phyloP scores from a whole-genome alignment of 2,888 invertebrate genomes.

The Oasisia sp. region DNA sequence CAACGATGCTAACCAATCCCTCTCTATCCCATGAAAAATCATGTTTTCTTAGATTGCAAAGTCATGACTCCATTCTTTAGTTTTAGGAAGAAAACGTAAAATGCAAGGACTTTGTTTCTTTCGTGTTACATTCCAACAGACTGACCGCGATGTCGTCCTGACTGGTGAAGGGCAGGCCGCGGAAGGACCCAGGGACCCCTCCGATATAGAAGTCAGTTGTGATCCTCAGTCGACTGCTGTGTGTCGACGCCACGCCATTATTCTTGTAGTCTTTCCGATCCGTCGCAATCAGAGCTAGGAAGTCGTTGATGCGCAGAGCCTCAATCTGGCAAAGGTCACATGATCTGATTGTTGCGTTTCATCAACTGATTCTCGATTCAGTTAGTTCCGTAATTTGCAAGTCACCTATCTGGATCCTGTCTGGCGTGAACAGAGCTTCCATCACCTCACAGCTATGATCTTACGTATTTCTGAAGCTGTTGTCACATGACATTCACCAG shows the following conservation, averaged over 20 bases:
- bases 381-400: too few species aligned
- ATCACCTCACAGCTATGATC: too few species aligned
- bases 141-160: not conserved
- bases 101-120: not conserved
- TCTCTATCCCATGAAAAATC: too few species aligned
- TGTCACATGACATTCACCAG: too few species aligned
- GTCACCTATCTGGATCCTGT: too few species aligned
- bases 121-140: not conserved
- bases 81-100: not conserved
- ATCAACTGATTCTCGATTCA: not conserved
- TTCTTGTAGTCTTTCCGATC: slow-evolving; percentile 43
- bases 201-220: slow-evolving; percentile 38
- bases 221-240: slow-evolving; percentile 29
- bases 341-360: not conserved
- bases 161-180: slow-evolving; percentile 25
- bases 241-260: slow-evolving; percentile 36
- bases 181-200: slow-evolving; percentile 35
- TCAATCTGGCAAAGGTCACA: slow-evolving; percentile 37
- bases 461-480: too few species aligned
- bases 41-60: too few species aligned
- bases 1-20: too few species aligned
- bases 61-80: not conserved
- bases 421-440: too few species aligned
- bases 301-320: slow-evolving; percentile 43
- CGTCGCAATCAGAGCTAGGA: slow-evolving; percentile 43